Conservation (phyloP, 1,140 invertebrate species). For the Pygmarrhopalites habei region DNA sequence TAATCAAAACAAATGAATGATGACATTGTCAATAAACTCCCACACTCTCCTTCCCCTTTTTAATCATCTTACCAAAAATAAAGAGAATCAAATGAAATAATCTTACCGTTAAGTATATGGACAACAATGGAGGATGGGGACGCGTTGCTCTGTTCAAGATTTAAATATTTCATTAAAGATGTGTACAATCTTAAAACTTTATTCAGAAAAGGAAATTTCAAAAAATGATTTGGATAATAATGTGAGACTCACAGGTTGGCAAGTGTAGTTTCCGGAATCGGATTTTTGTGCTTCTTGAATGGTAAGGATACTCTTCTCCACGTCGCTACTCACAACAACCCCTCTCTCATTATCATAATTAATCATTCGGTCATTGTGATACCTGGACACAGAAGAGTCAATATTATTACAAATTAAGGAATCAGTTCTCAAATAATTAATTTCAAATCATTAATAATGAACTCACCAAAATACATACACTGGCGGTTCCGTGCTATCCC, state of each 20-base stretch:
- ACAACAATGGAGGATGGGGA: slow-evolving; percentile 51
- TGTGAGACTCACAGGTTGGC: slow-evolving; percentile 47
- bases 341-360: slow-evolving; percentile 47
- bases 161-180: too few species aligned
- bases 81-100: slow-evolving; percentile 1
- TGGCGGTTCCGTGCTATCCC: slow-evolving; percentile 46
- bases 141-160: slow-evolving; percentile 41
- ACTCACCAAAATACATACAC: slow-evolving; percentile 50
- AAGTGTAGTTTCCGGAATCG: slow-evolving; percentile 56
- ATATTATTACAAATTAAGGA: too few species aligned
- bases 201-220: too few species aligned
- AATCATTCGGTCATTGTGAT: slow-evolving; percentile 48
- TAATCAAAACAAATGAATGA: slow-evolving; percentile 30
- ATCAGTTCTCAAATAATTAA: slow-evolving; percentile 15
- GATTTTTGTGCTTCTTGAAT: slow-evolving; percentile 39
- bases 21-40: not conserved
- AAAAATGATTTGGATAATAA: too few species aligned
- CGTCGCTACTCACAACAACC: slow-evolving; percentile 45
- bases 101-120: slow-evolving; percentile 49
- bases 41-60: too few species aligned
- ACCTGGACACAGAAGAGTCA: too few species aligned
- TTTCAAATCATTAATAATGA: too few species aligned
- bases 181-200: too few species aligned
- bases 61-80: not conserved
- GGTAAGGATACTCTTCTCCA: slow-evolving; percentile 36